Percentiles rank a stretch among this genome's conserved stretches.
phyloP scores from a whole-genome alignment of 2,797 vertebrate species.

The Muraenolepis orangiensis region DNA sequence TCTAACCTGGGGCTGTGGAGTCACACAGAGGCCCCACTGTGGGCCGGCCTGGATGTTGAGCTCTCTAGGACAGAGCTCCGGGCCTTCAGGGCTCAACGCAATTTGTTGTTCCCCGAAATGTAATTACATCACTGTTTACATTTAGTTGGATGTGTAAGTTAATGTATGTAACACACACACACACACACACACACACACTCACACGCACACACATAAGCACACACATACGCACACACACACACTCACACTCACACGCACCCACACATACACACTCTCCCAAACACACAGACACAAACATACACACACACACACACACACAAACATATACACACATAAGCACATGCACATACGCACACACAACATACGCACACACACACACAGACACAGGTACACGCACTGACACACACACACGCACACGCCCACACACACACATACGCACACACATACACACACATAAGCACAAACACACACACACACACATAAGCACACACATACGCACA shows the following conservation, averaged over 20 bases:
- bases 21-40: background rate
- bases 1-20: background rate
- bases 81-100: background rate
- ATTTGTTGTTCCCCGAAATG: background rate
- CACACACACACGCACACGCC: background rate
- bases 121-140: background rate
- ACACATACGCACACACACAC: background rate
- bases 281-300: background rate
- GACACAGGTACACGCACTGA: background rate
- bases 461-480: background rate
- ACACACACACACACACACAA: conserved; percentile 1
- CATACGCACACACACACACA: conserved; percentile 1
- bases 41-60: background rate
- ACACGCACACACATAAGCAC: background rate
- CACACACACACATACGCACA: conserved; percentile 3
- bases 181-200: background rate
- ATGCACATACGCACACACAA: background rate
- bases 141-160: background rate
- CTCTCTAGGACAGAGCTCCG: background rate
- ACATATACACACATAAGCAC: background rate
- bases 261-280: background rate
- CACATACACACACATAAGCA: background rate
- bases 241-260: background rate
- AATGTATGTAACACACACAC: background rate
- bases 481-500: background rate